A percentile compares a stretch with the other conserved stretches of the same genome.
phyloP scores from a whole-genome alignment of 2,888 invertebrate genomes.

The Apamea monoglypha region DNA sequence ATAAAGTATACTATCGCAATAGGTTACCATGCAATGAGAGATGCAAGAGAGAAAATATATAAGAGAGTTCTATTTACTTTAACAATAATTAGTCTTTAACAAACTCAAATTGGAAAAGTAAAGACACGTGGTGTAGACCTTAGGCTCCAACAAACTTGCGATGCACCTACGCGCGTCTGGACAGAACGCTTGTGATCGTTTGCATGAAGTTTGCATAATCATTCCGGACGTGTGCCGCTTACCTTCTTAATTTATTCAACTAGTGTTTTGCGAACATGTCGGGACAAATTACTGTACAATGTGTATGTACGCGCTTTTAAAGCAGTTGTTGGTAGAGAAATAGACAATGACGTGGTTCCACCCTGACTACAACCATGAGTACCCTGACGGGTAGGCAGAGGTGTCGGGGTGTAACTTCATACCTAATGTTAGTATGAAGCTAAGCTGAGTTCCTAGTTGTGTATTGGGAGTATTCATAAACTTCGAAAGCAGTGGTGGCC shows the following conservation, averaged over 20 bases:
- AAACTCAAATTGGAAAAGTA: not conserved
- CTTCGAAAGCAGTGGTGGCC: too few species aligned
- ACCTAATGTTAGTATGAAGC: not conserved
- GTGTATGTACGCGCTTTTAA: not conserved
- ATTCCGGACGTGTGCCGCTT: not conserved
- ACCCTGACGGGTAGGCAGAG: not conserved
- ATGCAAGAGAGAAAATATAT: not conserved
- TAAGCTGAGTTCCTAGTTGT: not conserved
- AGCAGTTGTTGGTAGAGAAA: not conserved
- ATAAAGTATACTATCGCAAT: not conserved
- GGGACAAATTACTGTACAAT: not conserved
- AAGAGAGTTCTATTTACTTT: not conserved
- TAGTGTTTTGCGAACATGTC: constrained; percentile 3
- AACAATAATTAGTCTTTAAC: not conserved
- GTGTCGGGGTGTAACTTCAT: not conserved
- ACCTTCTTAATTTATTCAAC: constrained; percentile 3
- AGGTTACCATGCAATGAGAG: not conserved
- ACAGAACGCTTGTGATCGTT: not conserved
- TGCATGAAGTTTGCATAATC: constrained; percentile 14
- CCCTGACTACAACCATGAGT: not conserved
- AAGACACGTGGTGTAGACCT: not conserved
- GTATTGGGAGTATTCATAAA: not conserved
- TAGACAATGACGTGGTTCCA: not conserved
- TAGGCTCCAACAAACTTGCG: not conserved
- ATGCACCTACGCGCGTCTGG: not conserved